Evolutionary conservation across 2,113 vertebrate genomes (phyloP), one percentile per base, ranked within the genome.

Genomic region (Sceloporus undulatus): DNA sequence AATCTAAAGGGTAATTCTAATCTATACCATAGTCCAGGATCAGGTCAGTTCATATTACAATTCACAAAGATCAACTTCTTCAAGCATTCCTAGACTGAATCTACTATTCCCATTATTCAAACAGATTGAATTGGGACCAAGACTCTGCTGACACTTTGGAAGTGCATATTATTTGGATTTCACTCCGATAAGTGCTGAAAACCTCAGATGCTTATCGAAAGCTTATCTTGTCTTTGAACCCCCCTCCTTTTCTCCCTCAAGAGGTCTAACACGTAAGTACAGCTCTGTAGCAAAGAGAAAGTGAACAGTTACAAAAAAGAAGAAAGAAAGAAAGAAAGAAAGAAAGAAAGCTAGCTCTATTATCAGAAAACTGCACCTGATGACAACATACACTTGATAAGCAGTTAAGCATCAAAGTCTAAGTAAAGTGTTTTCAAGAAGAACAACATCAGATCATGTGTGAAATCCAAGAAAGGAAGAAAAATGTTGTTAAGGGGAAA

Each of bases 171-270:
- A 89, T 96, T 78, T 74, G 0, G 93, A 95, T 91, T 87, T 73
- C 89, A 93, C 93, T 95, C 90, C 91, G 79, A 94, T 91, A 95
- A 95, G 92, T 93, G 94, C 93, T 93, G 93, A 94, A 92, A 93
- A 95, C 93, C 92, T 95, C 91, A 95, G 79, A 95, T 94, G 90
- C 87, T 93, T 92, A 94, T 93, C 93, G 88, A 92, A 94, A 93
- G 79, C 91, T 96, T 95, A 96, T 95, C 93, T 96, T 95, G 94
- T 95, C 94, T 89, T 27, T 40, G 91, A 95, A 93, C 95, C 90
- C 77, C 66, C 84, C 85, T 83, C 18, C 21, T 79, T 80, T 79
- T 79, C 62, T 79, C 79, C 85, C 83, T 1, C 9, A 91, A 93
- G 84, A 90, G 73, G 80, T 87, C 52, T 90, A 91, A 93, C 91